Evolutionary conservation across 2,888 invertebrate genomes (phyloP), one percentile per base, ranked within the genome.

Genomic region (Tanytarsus gracilentus): DNA sequence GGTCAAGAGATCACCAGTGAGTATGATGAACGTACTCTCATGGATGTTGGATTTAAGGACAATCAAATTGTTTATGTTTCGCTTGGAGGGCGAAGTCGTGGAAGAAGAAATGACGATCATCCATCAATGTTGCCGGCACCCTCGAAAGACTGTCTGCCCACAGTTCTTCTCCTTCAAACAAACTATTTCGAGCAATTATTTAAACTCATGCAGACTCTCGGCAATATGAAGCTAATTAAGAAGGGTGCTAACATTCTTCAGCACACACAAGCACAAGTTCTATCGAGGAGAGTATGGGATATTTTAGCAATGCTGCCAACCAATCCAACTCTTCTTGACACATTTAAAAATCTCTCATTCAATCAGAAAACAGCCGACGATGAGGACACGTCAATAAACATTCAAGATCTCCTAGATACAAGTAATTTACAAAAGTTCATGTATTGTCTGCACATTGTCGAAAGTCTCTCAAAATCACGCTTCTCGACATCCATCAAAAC

Each of bases 211-310:
- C 88, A 93, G 69, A 90, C 88, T 1, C 76, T 96, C 18, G 91
- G 92, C 50, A 85, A 87, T 66, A 88, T 93, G 83, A 88, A 86
- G 70, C 85, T 88, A 14, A 80, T 83, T 1, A 81, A 84, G 0
- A 83, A 86, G 67, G 82, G 80, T 63, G 84, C 84, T 64, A 71
- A 77, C 72, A 58, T 40, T 1, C 21, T 60, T 21, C 60, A 60
- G 21, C 60, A 60, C 16, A 60, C 60, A 25, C 60, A 60, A 33
- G 60, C 60, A n/a, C 60, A 60, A n/a, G 81, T 92, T 0, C 73
- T 95, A 52, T 95, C 95, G 0, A 80, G 95, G 27, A 81, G 93
- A 44, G 94, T 96, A 0, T 96, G 95, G 96, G 95, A 95, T 68
- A 90, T 95, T 56, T 77, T 96, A 23, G 93, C 92, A 70, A 81